A percentile compares a stretch with the other conserved stretches of the same genome.
Evolutionary conservation across 2,113 vertebrate genomes (phyloP).

Genomic region (Ivindomyrus marchei): DNA sequence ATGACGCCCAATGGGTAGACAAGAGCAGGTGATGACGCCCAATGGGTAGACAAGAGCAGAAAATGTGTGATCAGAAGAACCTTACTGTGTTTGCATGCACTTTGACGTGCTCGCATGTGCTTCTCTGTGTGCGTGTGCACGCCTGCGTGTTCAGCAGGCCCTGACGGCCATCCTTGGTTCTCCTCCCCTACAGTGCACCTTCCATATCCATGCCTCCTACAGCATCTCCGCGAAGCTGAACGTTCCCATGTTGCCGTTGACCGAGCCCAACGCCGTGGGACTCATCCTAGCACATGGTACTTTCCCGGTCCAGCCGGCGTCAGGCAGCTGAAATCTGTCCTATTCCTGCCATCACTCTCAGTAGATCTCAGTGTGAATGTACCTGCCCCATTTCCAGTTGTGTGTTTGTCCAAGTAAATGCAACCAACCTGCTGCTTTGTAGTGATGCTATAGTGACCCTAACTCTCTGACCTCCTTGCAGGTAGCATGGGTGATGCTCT

Average conservation of each 20-base stretch:
- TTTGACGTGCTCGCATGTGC: neutral
- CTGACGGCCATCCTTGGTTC: slow-evolving; percentile 23
- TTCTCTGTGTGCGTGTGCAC: neutral
- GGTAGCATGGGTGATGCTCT: slow-evolving; percentile 80
- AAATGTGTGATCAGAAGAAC: neutral
- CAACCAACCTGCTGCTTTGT: neutral
- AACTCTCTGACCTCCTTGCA: slow-evolving; percentile 35
- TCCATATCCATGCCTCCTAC: slow-evolving; percentile 87
- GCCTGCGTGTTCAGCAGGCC: neutral
- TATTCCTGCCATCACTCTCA: neutral
- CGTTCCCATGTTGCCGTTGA: slow-evolving; percentile 80
- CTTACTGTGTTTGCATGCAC: neutral
- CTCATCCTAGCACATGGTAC: slow-evolving; percentile 87
- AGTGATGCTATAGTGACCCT: neutral
- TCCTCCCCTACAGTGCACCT: slow-evolving; percentile 71
- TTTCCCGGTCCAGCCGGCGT: neutral
- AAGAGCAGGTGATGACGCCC: slow-evolving; percentile 60
- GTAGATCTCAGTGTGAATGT: neutral
- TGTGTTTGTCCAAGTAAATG: neutral
- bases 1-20: neutral
- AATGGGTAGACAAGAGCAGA: slow-evolving; percentile 44
- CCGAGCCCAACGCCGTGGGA: slow-evolving; percentile 81
- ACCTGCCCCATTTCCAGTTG: neutral
- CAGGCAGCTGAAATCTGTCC: neutral
- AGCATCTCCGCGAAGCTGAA: slow-evolving; percentile 83